Conservation (phyloP, 1,140 invertebrate genomes). For the Mylabris phalerata region DNA sequence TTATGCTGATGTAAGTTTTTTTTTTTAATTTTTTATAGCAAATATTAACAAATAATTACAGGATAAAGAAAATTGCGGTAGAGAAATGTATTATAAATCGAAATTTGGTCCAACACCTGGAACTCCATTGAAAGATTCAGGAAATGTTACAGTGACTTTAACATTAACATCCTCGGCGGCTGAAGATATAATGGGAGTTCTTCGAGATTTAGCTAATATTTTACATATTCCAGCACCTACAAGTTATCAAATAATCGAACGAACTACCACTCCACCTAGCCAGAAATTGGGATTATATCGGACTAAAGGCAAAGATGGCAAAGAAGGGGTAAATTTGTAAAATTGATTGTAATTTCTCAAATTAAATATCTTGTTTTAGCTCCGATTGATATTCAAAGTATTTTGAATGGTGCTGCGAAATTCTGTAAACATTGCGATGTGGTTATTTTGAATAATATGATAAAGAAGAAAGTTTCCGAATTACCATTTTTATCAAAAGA, state of each 20-base stretch:
- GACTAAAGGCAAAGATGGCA: constrained; percentile 76
- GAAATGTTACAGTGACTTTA: constrained; percentile 87
- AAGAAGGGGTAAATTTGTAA: constrained; percentile 51
- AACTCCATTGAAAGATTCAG: constrained; percentile 60
- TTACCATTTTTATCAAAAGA: constrained; percentile 64
- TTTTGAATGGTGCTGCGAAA: constrained; percentile 79
- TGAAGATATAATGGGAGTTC: constrained; percentile 85
- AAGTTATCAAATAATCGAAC: constrained; percentile 77
- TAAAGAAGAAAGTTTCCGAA: constrained; percentile 74
- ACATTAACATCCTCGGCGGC: constrained; percentile 83
- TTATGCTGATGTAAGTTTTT: constrained; percentile 42
- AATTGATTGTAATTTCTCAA: too few species aligned
- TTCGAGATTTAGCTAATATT: constrained; percentile 85
- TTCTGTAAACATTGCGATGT: constrained; percentile 90
- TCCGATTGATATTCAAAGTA: constrained; percentile 81
- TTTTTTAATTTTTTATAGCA: neutral
- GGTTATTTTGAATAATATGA: constrained; percentile 73
- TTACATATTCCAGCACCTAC: constrained; percentile 81
- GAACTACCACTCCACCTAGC: constrained; percentile 68
- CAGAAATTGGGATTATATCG: constrained; percentile 74
- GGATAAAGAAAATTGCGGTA: constrained; percentile 47
- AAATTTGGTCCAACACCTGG: constrained; percentile 46
- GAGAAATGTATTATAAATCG: constrained; percentile 43
- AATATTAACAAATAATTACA: constrained; percentile 7
- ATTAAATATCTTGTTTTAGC: constrained; percentile 32